A percentile compares a stretch with the other conserved stretches of the same genome.
Conservation (phyloP, 2,888 invertebrate genomes). For the Pterobdella sp. region DNA sequence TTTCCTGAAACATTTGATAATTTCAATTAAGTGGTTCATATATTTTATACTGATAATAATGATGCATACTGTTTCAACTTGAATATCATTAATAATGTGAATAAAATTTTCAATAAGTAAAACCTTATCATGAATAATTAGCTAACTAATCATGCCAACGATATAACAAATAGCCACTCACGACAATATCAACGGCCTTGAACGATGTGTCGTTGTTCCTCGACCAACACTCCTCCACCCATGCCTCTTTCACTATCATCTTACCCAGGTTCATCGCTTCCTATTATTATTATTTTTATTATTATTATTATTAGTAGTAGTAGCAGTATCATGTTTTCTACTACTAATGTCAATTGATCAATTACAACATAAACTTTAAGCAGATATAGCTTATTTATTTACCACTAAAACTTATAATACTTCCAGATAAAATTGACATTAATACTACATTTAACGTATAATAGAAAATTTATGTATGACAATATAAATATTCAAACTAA, state of each 20-base stretch:
- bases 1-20: neutral
- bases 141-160: constrained; percentile 53
- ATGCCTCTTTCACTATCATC: neutral
- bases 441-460: too few species aligned
- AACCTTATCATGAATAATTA: constrained; percentile 65
- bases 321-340: neutral
- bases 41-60: too few species aligned
- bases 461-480: neutral
- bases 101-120: too few species aligned
- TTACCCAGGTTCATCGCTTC: neutral
- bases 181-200: neutral
- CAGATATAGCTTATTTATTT: too few species aligned
- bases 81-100: too few species aligned
- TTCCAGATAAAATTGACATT: too few species aligned
- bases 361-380: too few species aligned
- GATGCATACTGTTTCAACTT: too few species aligned
- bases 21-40: too few species aligned
- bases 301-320: neutral
- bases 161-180: neutral
- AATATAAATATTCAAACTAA: neutral
- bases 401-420: too few species aligned
- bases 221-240: neutral
- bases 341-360: neutral
- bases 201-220: neutral
- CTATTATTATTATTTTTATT: neutral